phyloP scores from a whole-genome alignment of 2,888 invertebrate genomes.

The Ceriagrion tenellum region DNA sequence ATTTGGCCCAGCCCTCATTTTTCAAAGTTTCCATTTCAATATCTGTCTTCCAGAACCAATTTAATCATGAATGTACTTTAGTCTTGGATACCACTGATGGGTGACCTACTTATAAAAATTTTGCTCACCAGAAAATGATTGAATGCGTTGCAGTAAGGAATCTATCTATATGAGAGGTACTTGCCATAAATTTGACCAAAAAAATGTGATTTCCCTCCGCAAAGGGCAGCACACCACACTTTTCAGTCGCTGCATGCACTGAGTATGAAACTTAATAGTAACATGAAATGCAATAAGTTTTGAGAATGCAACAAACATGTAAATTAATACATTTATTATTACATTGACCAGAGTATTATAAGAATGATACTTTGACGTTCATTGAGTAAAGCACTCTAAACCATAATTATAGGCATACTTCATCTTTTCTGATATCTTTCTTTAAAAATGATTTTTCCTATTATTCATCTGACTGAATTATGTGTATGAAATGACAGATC shows the following conservation, averaged over 20 bases:
- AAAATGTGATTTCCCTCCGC: background rate
- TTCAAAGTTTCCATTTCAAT: conserved; percentile 33
- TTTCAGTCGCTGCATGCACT: background rate
- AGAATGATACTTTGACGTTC: background rate
- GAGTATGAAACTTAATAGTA: background rate
- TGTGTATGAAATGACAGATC: background rate
- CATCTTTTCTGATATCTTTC: background rate
- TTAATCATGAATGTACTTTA: background rate
- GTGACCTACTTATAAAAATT: background rate
- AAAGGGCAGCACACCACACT: background rate
- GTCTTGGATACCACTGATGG: background rate
- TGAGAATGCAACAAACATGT: background rate
- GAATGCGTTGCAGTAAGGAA: background rate
- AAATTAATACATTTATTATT: background rate
- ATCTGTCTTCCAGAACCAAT: conserved; percentile 61
- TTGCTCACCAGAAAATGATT: conserved; percentile 6
- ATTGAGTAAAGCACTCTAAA: background rate
- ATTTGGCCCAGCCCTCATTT: background rate
- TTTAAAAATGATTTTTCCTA: background rate
- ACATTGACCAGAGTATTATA: background rate
- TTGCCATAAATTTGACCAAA: background rate
- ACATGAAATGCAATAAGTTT: background rate
- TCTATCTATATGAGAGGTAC: background rate
- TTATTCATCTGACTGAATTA: background rate
- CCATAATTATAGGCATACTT: background rate